These are phyloP conservation scores for Boulengerochromis microlepis DNA, from an alignment of 2,113 vertebrate genomes.

Conservation along the genomic window DNA sequence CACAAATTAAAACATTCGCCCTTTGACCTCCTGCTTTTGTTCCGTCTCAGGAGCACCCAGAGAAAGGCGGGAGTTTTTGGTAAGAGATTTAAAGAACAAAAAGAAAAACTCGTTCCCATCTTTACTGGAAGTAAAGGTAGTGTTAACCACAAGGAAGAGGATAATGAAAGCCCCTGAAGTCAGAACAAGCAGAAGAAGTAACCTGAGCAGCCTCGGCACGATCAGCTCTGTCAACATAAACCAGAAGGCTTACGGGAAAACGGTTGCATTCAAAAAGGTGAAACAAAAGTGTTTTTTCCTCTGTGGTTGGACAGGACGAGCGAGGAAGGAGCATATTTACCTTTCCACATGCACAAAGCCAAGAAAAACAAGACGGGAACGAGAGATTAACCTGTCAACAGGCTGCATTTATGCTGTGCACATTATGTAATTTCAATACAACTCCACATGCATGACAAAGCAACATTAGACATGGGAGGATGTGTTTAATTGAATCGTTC, in stretches of 20 bases:
- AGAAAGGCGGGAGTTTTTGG: not conserved
- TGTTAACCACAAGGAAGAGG: not conserved
- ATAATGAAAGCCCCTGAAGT: conserved; percentile 18
- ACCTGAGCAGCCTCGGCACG: not conserved
- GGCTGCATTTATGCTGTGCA: not conserved
- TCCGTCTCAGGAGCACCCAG: not conserved
- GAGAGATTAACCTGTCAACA: conserved; percentile 30
- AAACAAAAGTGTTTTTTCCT: conserved; percentile 13
- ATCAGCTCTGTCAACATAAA: conserved; percentile 12
- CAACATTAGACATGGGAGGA: not conserved
- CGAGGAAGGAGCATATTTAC: not conserved
- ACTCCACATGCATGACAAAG: not conserved
- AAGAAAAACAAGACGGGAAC: conserved; percentile 28
- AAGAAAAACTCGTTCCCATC: not conserved
- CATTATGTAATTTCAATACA: not conserved
- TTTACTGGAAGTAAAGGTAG: conserved; percentile 5
- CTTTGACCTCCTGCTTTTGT: conserved; percentile 65
- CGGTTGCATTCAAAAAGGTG: conserved; percentile 5
- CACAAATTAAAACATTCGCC: conserved; percentile 56
- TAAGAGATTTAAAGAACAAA: not conserved
- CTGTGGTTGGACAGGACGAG: not conserved
- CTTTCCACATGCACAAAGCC: not conserved
- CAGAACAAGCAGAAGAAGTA: conserved; percentile 3
- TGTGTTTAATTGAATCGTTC: not conserved
- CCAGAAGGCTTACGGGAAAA: conserved; percentile 16